Evolutionary conservation across 2,888 invertebrate genomes (phyloP).

Genomic region (Tenthredo scrophulariae): DNA sequence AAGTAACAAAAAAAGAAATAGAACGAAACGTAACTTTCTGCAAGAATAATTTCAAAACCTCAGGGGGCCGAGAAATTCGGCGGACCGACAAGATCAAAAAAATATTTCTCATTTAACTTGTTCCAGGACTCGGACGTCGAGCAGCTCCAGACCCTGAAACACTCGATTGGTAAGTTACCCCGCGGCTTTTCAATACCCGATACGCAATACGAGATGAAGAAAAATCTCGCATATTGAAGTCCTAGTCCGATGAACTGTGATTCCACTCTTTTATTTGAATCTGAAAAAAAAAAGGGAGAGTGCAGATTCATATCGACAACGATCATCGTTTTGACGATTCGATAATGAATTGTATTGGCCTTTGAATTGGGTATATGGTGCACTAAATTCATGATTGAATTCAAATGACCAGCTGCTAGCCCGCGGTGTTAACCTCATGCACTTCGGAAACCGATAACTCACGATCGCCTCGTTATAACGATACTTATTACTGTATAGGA

Average conservation of each 20-base stretch:
- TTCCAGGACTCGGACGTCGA: constrained; percentile 80
- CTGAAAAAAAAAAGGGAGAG: not conserved
- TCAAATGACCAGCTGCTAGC: not conserved
- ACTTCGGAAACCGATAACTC: constrained; percentile 23
- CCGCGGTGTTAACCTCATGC: constrained; percentile 17
- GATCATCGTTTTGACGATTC: not conserved
- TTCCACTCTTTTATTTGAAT: not conserved
- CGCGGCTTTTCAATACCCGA: not conserved
- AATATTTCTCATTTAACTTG: constrained; percentile 52
- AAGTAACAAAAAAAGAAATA: not conserved
- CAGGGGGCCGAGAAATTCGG: not conserved
- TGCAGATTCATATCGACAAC: not conserved
- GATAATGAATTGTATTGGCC: not conserved
- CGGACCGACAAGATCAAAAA: not conserved
- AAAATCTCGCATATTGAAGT: not conserved
- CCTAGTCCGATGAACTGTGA: not conserved
- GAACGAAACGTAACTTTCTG: not conserved
- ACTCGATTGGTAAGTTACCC: constrained; percentile 71
- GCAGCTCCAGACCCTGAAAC: constrained; percentile 80
- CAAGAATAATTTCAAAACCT: not conserved
- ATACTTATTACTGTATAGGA: not conserved
- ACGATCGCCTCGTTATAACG: constrained; percentile 3
- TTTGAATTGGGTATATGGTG: not conserved
- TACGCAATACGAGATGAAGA: not conserved
- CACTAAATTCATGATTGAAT: not conserved